Percentiles rank a stretch among this genome's conserved stretches.
Conservation (phyloP, 2,113 vertebrate species). For the Clarias gariepinus region DNA sequence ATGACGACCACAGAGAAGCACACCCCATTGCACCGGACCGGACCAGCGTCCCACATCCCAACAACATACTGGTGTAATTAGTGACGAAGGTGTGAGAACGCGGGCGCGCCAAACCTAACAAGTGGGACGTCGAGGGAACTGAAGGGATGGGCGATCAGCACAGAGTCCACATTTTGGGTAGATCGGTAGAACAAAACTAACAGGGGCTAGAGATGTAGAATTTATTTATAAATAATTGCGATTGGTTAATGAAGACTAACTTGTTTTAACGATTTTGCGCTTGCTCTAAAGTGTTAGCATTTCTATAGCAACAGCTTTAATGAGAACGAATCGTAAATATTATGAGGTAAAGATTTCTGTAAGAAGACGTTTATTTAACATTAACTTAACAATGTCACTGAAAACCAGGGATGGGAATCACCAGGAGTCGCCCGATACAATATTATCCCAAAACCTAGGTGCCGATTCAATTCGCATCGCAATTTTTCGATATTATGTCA, state of each 20-base stretch:
- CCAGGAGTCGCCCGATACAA: no score
- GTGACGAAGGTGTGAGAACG: conserved; percentile 20
- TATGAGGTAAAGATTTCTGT: neutral
- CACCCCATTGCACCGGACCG: neutral
- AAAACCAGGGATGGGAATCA: no score
- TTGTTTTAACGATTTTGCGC: no score
- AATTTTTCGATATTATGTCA: no score
- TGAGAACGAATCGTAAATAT: neutral
- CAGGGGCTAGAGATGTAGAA: no score
- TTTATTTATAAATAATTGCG: neutral
- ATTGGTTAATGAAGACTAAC: neutral
- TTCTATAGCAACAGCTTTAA: neutral
- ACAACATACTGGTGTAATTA: conserved; percentile 14
- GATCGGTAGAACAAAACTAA: neutral
- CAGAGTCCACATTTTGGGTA: neutral
- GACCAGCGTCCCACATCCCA: neutral
- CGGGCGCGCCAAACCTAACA: neutral
- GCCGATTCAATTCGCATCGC: no score
- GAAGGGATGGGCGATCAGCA: neutral
- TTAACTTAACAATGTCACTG: no score
- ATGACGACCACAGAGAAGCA: neutral
- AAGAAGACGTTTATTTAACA: neutral
- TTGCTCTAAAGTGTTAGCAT: neutral
- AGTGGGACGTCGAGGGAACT: neutral
- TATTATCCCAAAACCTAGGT: no score